These are phyloP conservation scores for Staurois parvus DNA, from an alignment of 2,797 vertebrate genomes.

Conservation along the genomic window DNA sequence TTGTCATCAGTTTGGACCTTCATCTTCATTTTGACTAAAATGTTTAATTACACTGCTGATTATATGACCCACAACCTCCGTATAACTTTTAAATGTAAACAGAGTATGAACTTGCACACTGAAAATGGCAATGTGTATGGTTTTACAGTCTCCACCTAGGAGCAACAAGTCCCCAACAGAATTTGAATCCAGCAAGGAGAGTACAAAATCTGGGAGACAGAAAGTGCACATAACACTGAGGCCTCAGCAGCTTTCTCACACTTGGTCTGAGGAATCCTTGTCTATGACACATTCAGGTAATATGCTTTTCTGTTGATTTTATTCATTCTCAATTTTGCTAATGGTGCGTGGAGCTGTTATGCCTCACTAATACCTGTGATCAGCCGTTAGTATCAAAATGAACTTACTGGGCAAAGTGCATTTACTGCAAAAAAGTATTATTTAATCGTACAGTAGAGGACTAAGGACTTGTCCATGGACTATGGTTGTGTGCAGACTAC, in stretches of 20 bases:
- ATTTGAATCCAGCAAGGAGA: slow-evolving; percentile 75
- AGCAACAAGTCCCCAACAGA: slow-evolving; percentile 77
- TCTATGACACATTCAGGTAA: slow-evolving; percentile 82
- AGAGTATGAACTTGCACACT: not conserved
- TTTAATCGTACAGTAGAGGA: too few relatives aligned
- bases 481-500: too few relatives aligned
- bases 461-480: too few relatives aligned
- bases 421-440: too few relatives aligned
- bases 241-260: slow-evolving; percentile 73
- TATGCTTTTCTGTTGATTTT: not conserved
- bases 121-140: slow-evolving; percentile 50
- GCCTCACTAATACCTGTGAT: too few relatives aligned
- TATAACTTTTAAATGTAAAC: not conserved
- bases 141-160: slow-evolving; percentile 82
- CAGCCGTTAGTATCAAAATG: too few relatives aligned
- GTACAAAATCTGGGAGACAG: slow-evolving; percentile 75
- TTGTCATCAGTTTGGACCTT: not conserved
- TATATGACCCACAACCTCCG: not conserved
- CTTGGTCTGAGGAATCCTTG: slow-evolving; percentile 80
- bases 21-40: not conserved
- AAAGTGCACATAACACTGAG: slow-evolving; percentile 71
- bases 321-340: too few relatives aligned
- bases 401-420: too few relatives aligned
- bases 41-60: not conserved
- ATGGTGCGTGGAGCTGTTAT: too few relatives aligned